Evolutionary conservation across 2,113 vertebrate genomes (phyloP).

Genomic region (Nerophis lumbriciformis): DNA sequence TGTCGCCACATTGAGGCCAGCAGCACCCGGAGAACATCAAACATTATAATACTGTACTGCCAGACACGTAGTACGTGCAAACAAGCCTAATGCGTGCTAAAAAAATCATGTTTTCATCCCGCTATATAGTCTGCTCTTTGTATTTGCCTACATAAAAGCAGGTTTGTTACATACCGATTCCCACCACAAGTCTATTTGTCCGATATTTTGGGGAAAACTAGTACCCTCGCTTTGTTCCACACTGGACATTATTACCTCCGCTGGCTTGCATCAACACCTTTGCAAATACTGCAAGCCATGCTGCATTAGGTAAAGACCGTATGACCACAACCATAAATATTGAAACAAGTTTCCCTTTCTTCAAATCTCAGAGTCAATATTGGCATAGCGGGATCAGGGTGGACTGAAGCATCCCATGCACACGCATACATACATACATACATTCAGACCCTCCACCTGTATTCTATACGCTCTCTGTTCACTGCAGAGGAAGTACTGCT

Average conservation of each 20-base stretch:
- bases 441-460: constrained; percentile 18
- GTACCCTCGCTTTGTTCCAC: constrained; percentile 29
- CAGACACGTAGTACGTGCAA: constrained; percentile 19
- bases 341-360: constrained; percentile 72
- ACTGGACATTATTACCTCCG: constrained; percentile 26
- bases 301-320: constrained; percentile 59
- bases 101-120: too few species aligned
- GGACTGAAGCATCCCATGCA: constrained; percentile 59
- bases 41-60: constrained; percentile 36
- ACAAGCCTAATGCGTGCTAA: constrained; percentile 4
- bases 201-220: constrained; percentile 31
- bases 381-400: constrained; percentile 44
- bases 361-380: constrained; percentile 72
- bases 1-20: constrained; percentile 1
- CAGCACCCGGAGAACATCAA: constrained; percentile 31
- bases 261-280: constrained; percentile 29
- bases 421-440: constrained; percentile 20
- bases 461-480: constrained; percentile 63
- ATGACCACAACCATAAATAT: constrained; percentile 73
- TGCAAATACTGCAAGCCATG: constrained; percentile 6
- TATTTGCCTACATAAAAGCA: background rate
- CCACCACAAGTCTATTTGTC: constrained; percentile 25
- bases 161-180: constrained; percentile 21
- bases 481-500: constrained; percentile 30
- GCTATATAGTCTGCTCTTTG: background rate